phyloP scores from a whole-genome alignment of 2,113 vertebrate genomes.

The Chaetops frenatus region DNA sequence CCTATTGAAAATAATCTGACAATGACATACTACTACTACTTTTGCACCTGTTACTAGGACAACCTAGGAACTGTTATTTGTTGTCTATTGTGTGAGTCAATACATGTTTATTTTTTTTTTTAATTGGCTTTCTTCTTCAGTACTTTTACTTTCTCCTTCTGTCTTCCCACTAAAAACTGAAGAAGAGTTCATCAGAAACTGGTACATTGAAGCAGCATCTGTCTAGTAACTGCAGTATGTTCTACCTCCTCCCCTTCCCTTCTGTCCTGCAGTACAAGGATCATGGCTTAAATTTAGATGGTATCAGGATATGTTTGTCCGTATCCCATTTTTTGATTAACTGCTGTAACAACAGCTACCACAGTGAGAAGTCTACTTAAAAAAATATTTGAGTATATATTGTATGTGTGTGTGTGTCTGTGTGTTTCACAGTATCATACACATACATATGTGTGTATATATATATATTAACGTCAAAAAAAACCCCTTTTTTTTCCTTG shows the following conservation, averaged over 20 bases:
- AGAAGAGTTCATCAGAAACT: neutral
- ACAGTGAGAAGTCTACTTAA: neutral
- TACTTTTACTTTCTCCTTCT: neutral
- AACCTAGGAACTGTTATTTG: neutral
- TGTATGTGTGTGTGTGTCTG: rapidly evolving
- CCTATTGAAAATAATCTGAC: neutral
- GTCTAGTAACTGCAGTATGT: neutral
- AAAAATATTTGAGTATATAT: neutral
- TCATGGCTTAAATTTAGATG: neutral
- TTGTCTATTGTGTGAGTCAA: neutral
- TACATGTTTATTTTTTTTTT: neutral
- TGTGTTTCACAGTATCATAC: neutral
- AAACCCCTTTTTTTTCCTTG: neutral
- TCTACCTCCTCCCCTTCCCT: neutral
- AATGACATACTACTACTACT: neutral
- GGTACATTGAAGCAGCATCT: neutral
- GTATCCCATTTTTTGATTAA: neutral
- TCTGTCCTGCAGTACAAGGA: neutral
- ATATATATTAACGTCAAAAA: neutral
- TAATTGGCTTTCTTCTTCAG: neutral
- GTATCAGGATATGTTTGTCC: neutral
- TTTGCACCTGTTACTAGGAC: neutral
- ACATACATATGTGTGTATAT: rapidly evolving
- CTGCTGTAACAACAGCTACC: neutral
- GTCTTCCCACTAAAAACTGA: neutral